Percentiles rank a stretch among this genome's conserved stretches.
phyloP scores from a whole-genome alignment of 2,888 invertebrate species.

The Podabrus alpinus region DNA sequence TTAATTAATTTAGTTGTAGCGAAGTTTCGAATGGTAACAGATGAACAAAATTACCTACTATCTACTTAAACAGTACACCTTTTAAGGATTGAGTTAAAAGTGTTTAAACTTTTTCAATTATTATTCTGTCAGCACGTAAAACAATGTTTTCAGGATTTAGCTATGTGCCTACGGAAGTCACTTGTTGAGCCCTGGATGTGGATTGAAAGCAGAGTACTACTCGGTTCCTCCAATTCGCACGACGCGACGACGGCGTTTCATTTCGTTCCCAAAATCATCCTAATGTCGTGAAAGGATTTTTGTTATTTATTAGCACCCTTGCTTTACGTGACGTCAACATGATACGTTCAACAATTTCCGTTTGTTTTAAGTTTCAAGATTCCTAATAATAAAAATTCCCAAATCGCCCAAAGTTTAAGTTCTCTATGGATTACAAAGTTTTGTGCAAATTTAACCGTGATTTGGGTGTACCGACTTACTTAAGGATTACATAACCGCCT shows the following conservation, averaged over 20 bases:
- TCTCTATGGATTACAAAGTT: background rate
- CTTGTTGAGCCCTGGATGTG: slow-evolving; percentile 33
- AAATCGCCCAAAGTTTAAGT: background rate
- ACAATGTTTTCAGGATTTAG: slow-evolving; percentile 25
- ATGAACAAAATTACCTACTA: background rate
- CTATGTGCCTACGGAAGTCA: slow-evolving; percentile 16
- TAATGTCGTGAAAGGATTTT: slow-evolving; percentile 22
- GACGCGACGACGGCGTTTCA: slow-evolving; percentile 21
- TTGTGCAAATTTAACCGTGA: background rate
- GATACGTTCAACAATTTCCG: background rate
- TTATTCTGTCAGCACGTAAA: slow-evolving; percentile 37
- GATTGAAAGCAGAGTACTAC: background rate
- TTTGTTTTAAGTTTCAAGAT: background rate
- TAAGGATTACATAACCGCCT: background rate
- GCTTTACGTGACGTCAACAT: slow-evolving; percentile 2
- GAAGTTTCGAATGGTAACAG: background rate
- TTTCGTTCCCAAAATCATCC: slow-evolving; percentile 12
- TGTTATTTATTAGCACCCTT: slow-evolving; percentile 28
- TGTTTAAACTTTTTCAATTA: slow-evolving; percentile 43
- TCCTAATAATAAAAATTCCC: background rate
- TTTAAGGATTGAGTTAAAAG: slow-evolving; percentile 23
- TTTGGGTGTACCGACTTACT: background rate
- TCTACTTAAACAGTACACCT: background rate
- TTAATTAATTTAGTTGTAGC: background rate
- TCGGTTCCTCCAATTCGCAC: slow-evolving; percentile 6